Conservation (phyloP, 2,113 vertebrate species). For the Tetraodon nigroviridis region DNA sequence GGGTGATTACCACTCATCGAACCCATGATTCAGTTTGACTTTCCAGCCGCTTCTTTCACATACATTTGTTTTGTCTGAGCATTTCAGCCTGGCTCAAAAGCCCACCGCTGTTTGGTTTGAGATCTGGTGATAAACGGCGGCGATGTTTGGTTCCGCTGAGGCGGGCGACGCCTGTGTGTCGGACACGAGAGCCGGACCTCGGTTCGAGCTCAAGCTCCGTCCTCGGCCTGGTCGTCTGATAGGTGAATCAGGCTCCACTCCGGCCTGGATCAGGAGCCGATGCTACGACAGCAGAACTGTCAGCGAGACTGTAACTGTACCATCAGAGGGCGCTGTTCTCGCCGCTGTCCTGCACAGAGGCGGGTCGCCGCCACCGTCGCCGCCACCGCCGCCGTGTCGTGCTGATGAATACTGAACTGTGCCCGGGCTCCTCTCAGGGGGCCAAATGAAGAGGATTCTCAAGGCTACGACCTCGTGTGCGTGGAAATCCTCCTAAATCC, state of each 20-base stretch:
- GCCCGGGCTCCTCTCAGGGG: slow-evolving; percentile 39
- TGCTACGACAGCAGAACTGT: too few relatives aligned
- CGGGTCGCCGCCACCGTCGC: not conserved
- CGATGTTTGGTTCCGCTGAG: too few relatives aligned
- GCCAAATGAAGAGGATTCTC: slow-evolving; percentile 51
- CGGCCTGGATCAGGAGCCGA: not conserved
- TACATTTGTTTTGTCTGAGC: not conserved
- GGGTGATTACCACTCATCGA: not conserved
- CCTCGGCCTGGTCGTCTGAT: not conserved
- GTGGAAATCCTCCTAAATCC: slow-evolving; percentile 63
- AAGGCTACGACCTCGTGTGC: slow-evolving; percentile 44
- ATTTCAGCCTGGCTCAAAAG: too few relatives aligned
- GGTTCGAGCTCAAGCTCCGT: too few relatives aligned
- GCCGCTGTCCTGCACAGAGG: slow-evolving; percentile 1
- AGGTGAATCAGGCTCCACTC: too few relatives aligned
- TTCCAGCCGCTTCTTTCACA: not conserved
- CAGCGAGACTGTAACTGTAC: too few relatives aligned
- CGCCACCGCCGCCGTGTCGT: slow-evolving; percentile 8
- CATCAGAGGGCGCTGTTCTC: too few relatives aligned
- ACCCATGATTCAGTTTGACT: not conserved
- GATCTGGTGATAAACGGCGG: too few relatives aligned
- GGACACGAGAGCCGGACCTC: too few relatives aligned
- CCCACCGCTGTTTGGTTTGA: too few relatives aligned
- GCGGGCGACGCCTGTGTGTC: too few relatives aligned
- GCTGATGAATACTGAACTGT: slow-evolving; percentile 39